Evolutionary conservation across 2,888 invertebrate genomes (phyloP).

Genomic region (Pyrrhia umbra): DNA sequence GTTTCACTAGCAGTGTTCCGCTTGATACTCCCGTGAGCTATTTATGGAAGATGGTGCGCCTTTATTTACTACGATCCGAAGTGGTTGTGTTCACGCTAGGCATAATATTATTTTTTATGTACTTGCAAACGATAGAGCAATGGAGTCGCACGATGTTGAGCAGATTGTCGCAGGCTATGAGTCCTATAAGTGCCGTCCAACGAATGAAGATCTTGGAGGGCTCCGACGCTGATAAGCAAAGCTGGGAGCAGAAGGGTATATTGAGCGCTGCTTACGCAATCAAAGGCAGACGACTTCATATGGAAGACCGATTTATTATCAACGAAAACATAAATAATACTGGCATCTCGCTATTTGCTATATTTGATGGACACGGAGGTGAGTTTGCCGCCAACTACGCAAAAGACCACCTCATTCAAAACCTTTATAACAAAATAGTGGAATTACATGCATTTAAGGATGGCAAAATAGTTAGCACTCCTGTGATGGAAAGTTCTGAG

Average conservation of each 20-base stretch:
- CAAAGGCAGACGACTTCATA: conserved; percentile 96
- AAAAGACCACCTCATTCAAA: conserved; percentile 96
- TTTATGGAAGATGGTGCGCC: conserved; percentile 94
- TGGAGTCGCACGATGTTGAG: conserved; percentile 95
- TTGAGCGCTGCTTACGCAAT: conserved; percentile 96
- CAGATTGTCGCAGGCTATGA: conserved; percentile 92
- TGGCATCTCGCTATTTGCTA: conserved; percentile 96
- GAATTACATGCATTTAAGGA: conserved; percentile 93
- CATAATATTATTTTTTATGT: conserved; percentile 93
- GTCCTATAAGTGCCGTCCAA: conserved; percentile 91
- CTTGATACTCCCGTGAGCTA: conserved; percentile 94
- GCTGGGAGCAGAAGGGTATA: conserved; percentile 94
- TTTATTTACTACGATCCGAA: conserved; percentile 95
- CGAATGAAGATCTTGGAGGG: conserved; percentile 89
- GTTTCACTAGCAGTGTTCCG: conserved; percentile 94
- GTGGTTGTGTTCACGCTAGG: conserved; percentile 93
- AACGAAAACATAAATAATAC: conserved; percentile 96
- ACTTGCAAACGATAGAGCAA: conserved; percentile 95
- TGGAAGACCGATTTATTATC: conserved; percentile 98
- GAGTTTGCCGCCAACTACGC: conserved; percentile 98
- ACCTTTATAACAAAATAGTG: conserved; percentile 93
- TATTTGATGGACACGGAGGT: conserved; percentile 99
- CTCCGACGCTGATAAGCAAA: conserved; percentile 89
- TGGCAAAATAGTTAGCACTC: conserved; percentile 85
- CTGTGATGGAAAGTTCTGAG: conserved; percentile 76